Evolutionary conservation across 2,113 vertebrate species (phyloP).

Genomic region (Gopherus evgoodei): DNA sequence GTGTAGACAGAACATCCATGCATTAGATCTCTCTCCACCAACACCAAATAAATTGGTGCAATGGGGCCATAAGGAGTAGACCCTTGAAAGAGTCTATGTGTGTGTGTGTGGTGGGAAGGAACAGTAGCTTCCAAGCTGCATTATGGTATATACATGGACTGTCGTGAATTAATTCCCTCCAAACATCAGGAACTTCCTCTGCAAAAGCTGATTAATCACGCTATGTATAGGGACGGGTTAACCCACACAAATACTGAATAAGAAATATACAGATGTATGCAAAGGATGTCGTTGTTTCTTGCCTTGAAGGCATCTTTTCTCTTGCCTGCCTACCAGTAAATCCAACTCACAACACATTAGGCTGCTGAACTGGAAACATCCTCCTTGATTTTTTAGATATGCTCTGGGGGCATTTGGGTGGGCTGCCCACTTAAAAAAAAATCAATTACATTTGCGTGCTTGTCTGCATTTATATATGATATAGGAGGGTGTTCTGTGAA

Average conservation of each 20-base stretch:
- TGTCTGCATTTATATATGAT: neutral
- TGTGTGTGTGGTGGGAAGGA: neutral
- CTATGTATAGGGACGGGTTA: neutral
- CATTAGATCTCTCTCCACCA: neutral
- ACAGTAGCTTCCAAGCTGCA: neutral
- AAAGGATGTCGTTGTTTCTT: neutral
- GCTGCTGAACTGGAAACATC: neutral
- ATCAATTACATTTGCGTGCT: neutral
- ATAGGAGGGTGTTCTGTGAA: neutral
- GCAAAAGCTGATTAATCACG: neutral
- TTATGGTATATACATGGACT: fast-evolving
- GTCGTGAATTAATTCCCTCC: neutral
- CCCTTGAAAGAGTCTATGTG: neutral
- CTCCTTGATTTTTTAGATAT: neutral
- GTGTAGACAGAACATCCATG: neutral
- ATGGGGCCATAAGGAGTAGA: neutral
- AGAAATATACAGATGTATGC: neutral
- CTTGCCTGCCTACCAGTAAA: neutral
- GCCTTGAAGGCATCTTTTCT: neutral
- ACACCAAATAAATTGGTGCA: neutral
- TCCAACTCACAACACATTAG: neutral
- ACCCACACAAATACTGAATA: neutral
- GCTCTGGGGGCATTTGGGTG: neutral
- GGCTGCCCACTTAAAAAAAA: neutral
- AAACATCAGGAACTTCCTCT: neutral